Evolutionary conservation across 2,113 vertebrate species (phyloP).

Genomic region (Climacteris rufus): DNA sequence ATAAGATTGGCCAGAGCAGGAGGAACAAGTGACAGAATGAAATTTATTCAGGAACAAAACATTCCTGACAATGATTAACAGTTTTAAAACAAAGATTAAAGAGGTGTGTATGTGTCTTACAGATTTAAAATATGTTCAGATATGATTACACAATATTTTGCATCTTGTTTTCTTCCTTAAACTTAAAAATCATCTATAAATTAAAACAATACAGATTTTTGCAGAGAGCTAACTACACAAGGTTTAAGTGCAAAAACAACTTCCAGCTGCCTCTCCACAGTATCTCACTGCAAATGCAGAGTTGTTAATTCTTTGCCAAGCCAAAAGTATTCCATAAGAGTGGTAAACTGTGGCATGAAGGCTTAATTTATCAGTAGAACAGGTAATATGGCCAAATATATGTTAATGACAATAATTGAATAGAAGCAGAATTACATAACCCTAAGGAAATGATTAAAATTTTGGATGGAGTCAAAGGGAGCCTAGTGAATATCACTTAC

Average conservation of each 20-base stretch:
- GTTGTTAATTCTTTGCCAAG: neutral
- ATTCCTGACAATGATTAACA: neutral
- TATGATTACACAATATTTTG: neutral
- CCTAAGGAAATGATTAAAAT: neutral
- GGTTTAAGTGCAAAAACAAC: neutral
- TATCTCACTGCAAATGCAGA: neutral
- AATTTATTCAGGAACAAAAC: neutral
- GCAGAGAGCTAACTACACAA: neutral
- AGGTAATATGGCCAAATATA: neutral
- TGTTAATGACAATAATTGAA: neutral
- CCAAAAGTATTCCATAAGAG: neutral
- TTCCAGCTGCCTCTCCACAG: neutral
- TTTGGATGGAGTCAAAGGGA: neutral
- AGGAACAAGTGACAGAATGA: neutral
- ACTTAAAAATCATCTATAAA: neutral
- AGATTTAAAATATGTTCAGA: neutral
- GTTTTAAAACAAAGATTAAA: neutral
- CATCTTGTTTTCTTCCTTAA: neutral
- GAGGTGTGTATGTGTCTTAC: neutral
- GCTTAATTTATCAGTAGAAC: neutral
- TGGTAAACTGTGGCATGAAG: neutral
- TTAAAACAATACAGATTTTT: neutral
- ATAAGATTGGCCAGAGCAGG: neutral
- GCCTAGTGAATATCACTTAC: neutral
- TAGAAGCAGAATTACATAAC: neutral